Conservation (phyloP, 1,140 invertebrate species). For the Drosophila eugracilis region DNA sequence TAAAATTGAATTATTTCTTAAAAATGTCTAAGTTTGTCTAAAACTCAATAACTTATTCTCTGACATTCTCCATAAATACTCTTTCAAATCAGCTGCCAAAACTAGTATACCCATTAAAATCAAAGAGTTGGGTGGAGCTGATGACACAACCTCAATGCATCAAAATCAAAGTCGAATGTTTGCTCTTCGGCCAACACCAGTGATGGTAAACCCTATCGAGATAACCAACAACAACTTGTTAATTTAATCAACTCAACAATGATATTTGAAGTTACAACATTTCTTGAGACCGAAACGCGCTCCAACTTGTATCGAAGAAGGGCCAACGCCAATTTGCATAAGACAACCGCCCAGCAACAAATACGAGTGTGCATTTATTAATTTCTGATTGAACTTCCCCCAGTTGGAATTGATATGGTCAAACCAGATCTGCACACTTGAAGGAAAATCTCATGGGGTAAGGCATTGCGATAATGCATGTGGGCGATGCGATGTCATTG, state of each 20-base stretch:
- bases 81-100: not conserved
- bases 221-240: constrained; percentile 45
- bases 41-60: not conserved
- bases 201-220: constrained; percentile 11
- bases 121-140: constrained; percentile 21
- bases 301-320: constrained; percentile 28
- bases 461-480: constrained; percentile 30
- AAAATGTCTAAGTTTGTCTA: too few relatives aligned
- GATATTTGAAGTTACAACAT: constrained; percentile 65
- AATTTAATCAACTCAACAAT: constrained; percentile 65
- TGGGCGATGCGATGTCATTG: constrained; percentile 26
- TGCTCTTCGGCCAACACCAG: constrained; percentile 22
- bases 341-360: constrained; percentile 16
- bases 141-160: constrained; percentile 49
- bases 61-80: not conserved
- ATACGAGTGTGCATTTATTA: constrained; percentile 58
- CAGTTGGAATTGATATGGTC: constrained; percentile 13
- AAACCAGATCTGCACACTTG: constrained; percentile 33
- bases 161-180: constrained; percentile 48
- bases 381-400: constrained; percentile 56
- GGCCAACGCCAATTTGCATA: constrained; percentile 60
- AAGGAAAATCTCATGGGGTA: constrained; percentile 31
- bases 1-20: too few relatives aligned
- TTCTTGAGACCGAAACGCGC: constrained; percentile 25
- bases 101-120: constrained; percentile 11